Base-by-base conservation (phyloP, 2,113 vertebrate genomes). In the Gorilla gorilla region DNA sequence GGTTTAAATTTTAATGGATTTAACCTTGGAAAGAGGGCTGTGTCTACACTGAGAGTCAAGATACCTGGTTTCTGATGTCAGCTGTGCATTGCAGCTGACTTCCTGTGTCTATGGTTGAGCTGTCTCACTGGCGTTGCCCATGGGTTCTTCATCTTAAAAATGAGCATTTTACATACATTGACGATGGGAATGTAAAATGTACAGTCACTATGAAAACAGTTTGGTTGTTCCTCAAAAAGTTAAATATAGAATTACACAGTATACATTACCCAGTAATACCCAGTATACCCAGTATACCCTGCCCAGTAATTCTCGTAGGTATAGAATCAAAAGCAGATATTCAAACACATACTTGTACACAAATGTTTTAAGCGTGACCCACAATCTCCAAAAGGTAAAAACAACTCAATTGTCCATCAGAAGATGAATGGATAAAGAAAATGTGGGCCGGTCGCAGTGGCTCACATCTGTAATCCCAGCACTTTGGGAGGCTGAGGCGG, bases 81-180 rank as follows among this genome's bases (percentile, higher is more conserved):
- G 59, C 13, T 82, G 32, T 81, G 40, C 32, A n/a, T 27, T 85
- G 40, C 27, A 43, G 22, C 22, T 79, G 89, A 83, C 38, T 80
- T 55, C 27, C 57, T 87, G 57, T 45, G 22, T 50, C 35, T 78
- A 8, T 43, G 23, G 30, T 45, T 13, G 59, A 91, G 72, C 13
- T n/a, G 11, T 75, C 23, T 50, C 82, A 48, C 38, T 9, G 45
- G 25, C 32, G 50, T 72, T 82, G n/a, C 10, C 22, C 50, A 48
- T 76, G 84, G 20, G 55, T 89, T 94, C 68, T 82, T 78, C 50
- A 78, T 61, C 52, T 66, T 84, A 50, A 92, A 96, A 92, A 81
- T 45, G 3, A 92, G 32, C 8, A 27, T 61, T 76, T 82, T 43
- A 91, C 30, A 25, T 25, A 2, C 20, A 27, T n/a, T 82, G 23